These are phyloP conservation scores for Lota lota DNA, from an alignment of 2,113 vertebrate species.

Conservation along the genomic window DNA sequence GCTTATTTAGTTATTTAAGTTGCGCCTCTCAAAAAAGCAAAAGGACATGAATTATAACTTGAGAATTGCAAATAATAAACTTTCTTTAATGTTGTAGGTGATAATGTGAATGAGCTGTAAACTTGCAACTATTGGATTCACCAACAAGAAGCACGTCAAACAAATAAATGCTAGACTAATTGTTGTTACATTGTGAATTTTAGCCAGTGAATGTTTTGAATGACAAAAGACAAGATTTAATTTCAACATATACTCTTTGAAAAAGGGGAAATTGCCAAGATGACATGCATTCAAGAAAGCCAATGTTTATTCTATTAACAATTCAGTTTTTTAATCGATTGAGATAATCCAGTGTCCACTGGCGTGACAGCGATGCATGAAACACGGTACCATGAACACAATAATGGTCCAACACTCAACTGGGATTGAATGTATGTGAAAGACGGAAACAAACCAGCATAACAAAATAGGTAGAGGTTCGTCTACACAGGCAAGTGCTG, in stretches of 20 bases:
- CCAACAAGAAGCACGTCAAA: not conserved
- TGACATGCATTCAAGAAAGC: constrained; percentile 9
- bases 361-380: constrained; percentile 46
- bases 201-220: not conserved
- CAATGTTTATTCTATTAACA: constrained; percentile 11
- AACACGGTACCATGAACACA: constrained; percentile 52
- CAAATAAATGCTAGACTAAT: not conserved
- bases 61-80: not conserved
- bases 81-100: constrained; percentile 41
- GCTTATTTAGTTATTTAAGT: no score
- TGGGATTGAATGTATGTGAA: constrained; percentile 19
- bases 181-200: not conserved
- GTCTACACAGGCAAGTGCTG: constrained; percentile 9
- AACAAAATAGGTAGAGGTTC: constrained; percentile 10
- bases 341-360: constrained; percentile 52
- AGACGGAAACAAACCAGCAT: not conserved
- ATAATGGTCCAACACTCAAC: constrained; percentile 44
- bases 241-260: constrained; percentile 27
- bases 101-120: constrained; percentile 47
- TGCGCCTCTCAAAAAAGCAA: not conserved
- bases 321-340: constrained; percentile 55
- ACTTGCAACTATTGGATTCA: not conserved
- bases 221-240: not conserved
- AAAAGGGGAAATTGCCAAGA: not conserved
- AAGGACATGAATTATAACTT: not conserved